These are phyloP conservation scores for Himalopsyche phryganea DNA, from an alignment of 1,140 invertebrate genomes.

Conservation along the genomic window DNA sequence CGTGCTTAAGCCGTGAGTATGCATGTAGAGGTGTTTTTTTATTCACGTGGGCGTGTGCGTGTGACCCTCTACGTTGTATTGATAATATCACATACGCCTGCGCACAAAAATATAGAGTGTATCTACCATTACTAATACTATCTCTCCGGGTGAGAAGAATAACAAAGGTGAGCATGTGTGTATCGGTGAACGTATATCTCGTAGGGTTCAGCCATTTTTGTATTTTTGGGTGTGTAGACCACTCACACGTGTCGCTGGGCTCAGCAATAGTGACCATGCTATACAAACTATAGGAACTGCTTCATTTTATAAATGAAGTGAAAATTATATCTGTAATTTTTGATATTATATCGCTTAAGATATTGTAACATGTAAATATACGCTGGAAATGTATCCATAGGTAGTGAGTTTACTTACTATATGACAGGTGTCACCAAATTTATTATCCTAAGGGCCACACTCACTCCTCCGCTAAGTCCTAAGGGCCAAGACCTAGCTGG, in stretches of 20 bases:
- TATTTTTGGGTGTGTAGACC: slow-evolving; percentile 8
- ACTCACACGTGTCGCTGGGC: slow-evolving; percentile 3
- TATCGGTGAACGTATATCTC: neutral
- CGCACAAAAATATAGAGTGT: slow-evolving; percentile 13
- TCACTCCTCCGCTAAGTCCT: too few species aligned
- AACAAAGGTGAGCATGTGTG: slow-evolving; percentile 3
- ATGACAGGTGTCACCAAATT: too few species aligned
- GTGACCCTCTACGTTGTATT: slow-evolving; percentile 12
- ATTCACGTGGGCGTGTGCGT: slow-evolving; percentile 13
- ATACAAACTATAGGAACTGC: too few species aligned
- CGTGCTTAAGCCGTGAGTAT: slow-evolving; percentile 6
- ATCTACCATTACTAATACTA: neutral
- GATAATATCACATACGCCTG: slow-evolving; percentile 18
- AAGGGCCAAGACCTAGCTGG: too few species aligned
- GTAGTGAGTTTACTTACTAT: too few species aligned
- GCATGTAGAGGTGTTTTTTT: slow-evolving; percentile 1
- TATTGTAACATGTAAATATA: too few species aligned
- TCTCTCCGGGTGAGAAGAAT: slow-evolving; percentile 7
- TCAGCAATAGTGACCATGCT: too few species aligned
- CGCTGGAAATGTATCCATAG: too few species aligned
- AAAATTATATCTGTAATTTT: too few species aligned
- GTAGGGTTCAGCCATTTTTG: slow-evolving; percentile 3
- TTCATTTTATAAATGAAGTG: too few species aligned
- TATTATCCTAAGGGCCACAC: too few species aligned
- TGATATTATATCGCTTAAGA: too few species aligned